Base-by-base conservation (phyloP, 2,113 vertebrate genomes). In the Psophia crepitans region DNA sequence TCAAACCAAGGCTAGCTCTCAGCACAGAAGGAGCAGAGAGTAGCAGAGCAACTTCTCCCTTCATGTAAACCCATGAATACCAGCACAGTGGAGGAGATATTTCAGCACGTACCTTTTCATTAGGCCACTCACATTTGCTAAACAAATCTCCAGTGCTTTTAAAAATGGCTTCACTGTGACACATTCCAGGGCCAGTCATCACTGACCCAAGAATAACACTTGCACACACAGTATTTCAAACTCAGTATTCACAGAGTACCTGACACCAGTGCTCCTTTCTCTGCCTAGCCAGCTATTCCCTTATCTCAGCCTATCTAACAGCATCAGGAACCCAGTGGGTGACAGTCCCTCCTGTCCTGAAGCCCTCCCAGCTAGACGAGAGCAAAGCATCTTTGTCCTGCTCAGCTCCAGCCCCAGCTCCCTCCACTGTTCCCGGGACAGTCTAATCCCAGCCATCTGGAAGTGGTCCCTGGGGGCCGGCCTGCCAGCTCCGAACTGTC, bases 401-500 rank as follows among this genome's bases (percentile, higher is more conserved):
- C 63, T 69, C 58, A 82, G 66, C 18, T 79, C 61, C 53, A 82
- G 53, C 39, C 75, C 54, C 71, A 53, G 48, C 51, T 89, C 19
- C 7, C 30, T 75, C 51, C 30, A 49, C 28, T 0, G 0, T 68
- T 49, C 27, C 43, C 15, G 65, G 65, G 61, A 69, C 35, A 66
- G 24, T 90, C 51, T 93, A 39, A 92, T 60, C 39, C 43, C 44
- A 78, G 73, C 68, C 96, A 95, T 93, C 86, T 91, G 92, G 93
- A 86, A 53, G 48, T 27, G 51, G 26, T 66, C 68, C 64, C 82
- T 0, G 5, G 26, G 66, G 75, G 27, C 77, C 6, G 3, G 54
- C 66, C 51, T 37, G 91, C 37, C 51, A 80, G 85, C 57, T 90
- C 83, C 1, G 0, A 84, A 37, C 44, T 30, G n/a, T n/a, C 68